Evolutionary conservation across 2,797 vertebrate genomes (phyloP).

Genomic region (Chloroceryle inda): DNA sequence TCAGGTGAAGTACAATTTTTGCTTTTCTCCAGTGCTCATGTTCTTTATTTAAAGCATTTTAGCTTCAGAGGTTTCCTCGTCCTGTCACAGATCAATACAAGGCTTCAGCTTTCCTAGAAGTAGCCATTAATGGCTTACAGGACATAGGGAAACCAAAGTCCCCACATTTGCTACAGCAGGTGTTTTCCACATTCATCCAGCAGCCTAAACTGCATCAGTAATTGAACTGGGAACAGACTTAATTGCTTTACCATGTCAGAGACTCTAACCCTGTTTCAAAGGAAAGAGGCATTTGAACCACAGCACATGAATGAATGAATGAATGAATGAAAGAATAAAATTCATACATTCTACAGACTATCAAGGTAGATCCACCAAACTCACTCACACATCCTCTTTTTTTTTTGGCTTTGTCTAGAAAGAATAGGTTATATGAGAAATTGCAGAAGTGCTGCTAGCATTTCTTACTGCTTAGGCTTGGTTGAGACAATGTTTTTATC

Average conservation of each 20-base stretch:
- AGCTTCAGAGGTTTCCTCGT: not conserved
- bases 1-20: constrained; percentile 8
- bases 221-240: not conserved
- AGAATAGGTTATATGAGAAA: not conserved
- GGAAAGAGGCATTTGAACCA: not conserved
- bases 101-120: not conserved
- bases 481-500: not conserved
- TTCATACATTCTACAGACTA: not conserved
- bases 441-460: not conserved
- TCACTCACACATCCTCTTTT: not conserved
- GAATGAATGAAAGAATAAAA: constrained; percentile 10
- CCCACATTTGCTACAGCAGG: not conserved
- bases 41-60: constrained; percentile 7
- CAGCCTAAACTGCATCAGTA: not conserved
- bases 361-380: not conserved
- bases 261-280: not conserved
- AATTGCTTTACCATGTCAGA: not conserved
- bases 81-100: not conserved
- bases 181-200: not conserved
- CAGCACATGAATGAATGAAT: not conserved
- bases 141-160: not conserved
- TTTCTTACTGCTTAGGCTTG: not conserved
- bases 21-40: not conserved
- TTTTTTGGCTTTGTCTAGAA: not conserved
- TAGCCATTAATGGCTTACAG: not conserved